A percentile compares a stretch with the other conserved stretches of the same genome.
These are phyloP conservation scores for Cephus pygmeus DNA, from an alignment of 2,888 invertebrate genomes.

Conservation along the genomic window DNA sequence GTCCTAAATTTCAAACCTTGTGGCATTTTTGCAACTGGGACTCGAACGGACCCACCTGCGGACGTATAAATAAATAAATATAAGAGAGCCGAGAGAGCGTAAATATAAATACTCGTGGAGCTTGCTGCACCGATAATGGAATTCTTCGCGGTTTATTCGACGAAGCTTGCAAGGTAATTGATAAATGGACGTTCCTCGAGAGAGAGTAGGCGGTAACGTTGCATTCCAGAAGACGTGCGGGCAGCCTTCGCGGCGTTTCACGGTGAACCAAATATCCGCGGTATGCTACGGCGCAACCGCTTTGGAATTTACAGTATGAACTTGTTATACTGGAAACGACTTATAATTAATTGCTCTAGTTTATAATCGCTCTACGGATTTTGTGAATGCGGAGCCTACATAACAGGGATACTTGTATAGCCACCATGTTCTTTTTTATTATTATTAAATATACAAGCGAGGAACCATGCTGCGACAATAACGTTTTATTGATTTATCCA, in stretches of 20 bases:
- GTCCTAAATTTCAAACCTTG: neutral
- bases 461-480: neutral
- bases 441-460: neutral
- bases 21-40: neutral
- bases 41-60: neutral
- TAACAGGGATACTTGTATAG: slow-evolving; percentile 35
- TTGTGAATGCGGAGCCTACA: slow-evolving; percentile 17
- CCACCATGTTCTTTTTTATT: neutral
- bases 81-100: neutral
- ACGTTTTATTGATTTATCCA: neutral
- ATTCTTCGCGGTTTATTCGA: slow-evolving; percentile 3
- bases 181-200: slow-evolving; percentile 7
- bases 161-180: slow-evolving; percentile 2
- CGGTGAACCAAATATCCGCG: slow-evolving; percentile 51
- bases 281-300: slow-evolving; percentile 39
- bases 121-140: neutral
- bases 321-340: slow-evolving; percentile 48
- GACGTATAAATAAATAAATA: neutral
- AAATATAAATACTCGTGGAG: slow-evolving; percentile 1
- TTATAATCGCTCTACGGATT: slow-evolving; percentile 52
- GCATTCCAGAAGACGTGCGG: slow-evolving; percentile 52
- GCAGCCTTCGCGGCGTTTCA: slow-evolving; percentile 47
- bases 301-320: slow-evolving; percentile 47
- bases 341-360: slow-evolving; percentile 57
- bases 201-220: slow-evolving; percentile 17